phyloP scores from a whole-genome alignment of 2,113 vertebrate genomes.

The Poeciliopsis occidentalis region DNA sequence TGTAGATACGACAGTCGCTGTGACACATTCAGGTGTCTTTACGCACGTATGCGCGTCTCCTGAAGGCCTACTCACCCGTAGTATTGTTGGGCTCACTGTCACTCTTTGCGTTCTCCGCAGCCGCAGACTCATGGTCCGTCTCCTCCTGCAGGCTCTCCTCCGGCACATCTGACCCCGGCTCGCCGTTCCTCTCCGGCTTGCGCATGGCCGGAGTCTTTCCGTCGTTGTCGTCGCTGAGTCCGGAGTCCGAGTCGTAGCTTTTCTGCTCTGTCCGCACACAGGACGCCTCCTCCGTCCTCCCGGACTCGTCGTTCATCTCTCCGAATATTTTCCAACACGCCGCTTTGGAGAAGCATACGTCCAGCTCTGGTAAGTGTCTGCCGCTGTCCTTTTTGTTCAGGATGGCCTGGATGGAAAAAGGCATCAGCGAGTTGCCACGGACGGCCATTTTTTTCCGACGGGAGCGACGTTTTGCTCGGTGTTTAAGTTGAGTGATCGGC shows the following conservation, averaged over 20 bases:
- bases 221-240: slow-evolving; percentile 85
- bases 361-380: slow-evolving; percentile 78
- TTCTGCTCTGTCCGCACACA: slow-evolving; percentile 73
- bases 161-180: slow-evolving; percentile 66
- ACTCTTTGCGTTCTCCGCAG: slow-evolving; percentile 78
- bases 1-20: not conserved
- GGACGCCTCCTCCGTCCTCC: slow-evolving; percentile 64
- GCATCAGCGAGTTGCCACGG: slow-evolving; percentile 86
- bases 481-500: slow-evolving; percentile 27
- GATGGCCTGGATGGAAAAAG: slow-evolving; percentile 95
- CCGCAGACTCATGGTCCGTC: slow-evolving; percentile 80
- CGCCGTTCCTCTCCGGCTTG: slow-evolving; percentile 73
- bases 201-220: slow-evolving; percentile 69
- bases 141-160: slow-evolving; percentile 80
- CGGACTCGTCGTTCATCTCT: slow-evolving; percentile 71
- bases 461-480: slow-evolving; percentile 35
- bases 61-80: slow-evolving; percentile 80
- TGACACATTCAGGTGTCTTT: not conserved
- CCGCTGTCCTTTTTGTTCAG: slow-evolving; percentile 90
- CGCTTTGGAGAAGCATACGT: slow-evolving; percentile 81
- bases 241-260: slow-evolving; percentile 85
- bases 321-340: slow-evolving; percentile 91
- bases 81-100: slow-evolving; percentile 87
- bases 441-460: slow-evolving; percentile 83
- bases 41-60: not conserved